Evolutionary conservation across 1,140 invertebrate species (phyloP).

Genomic region (Ganaspis sp.): DNA sequence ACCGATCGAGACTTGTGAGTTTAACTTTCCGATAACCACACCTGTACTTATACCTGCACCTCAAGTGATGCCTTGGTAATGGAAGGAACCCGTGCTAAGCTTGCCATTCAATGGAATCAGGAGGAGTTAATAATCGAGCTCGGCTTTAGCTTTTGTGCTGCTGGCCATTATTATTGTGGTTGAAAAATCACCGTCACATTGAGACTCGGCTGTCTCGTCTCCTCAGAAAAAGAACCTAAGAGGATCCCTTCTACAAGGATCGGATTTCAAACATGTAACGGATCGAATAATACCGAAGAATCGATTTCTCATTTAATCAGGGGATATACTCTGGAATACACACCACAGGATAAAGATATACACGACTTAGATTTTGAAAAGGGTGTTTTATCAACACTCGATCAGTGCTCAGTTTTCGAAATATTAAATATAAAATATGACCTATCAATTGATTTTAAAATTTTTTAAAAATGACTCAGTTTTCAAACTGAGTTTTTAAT

Average conservation of each 20-base stretch:
- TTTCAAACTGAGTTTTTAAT: too few relatives aligned
- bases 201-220: conserved; percentile 20
- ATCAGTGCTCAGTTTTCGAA: too few relatives aligned
- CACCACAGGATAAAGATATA: too few relatives aligned
- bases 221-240: conserved; percentile 40
- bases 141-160: conserved; percentile 67
- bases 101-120: conserved; percentile 69
- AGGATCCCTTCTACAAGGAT: conserved; percentile 41
- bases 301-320: conserved; percentile 22
- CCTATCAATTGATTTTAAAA: too few relatives aligned
- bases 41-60: conserved; percentile 72
- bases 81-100: conserved; percentile 62
- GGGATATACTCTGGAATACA: too few relatives aligned
- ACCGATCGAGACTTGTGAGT: conserved; percentile 47
- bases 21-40: conserved; percentile 71
- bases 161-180: conserved; percentile 60
- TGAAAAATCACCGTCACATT: conserved; percentile 47
- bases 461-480: too few relatives aligned
- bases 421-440: too few relatives aligned
- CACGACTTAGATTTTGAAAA: neutral
- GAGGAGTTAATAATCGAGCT: conserved; percentile 72
- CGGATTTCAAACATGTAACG: conserved; percentile 53
- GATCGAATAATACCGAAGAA: conserved; percentile 39
- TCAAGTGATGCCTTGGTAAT: conserved; percentile 65
- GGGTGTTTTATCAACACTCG: neutral